Percentiles rank a stretch among this genome's conserved stretches.
These are phyloP conservation scores for Criorhina ranunculi DNA, from an alignment of 2,888 invertebrate genomes.

Conservation along the genomic window DNA sequence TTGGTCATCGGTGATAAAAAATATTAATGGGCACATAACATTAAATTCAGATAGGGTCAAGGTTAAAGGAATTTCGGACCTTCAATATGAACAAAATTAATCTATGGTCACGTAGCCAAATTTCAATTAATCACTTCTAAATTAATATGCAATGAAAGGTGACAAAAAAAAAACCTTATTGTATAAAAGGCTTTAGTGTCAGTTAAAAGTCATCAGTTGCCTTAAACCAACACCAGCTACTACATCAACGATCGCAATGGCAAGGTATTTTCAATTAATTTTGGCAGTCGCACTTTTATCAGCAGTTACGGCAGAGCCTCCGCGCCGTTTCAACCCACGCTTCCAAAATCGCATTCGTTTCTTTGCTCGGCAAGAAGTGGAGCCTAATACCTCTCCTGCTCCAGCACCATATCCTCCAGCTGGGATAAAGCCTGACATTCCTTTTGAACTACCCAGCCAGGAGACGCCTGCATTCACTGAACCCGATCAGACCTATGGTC, in stretches of 20 bases:
- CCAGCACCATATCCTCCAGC: slow-evolving; percentile 63
- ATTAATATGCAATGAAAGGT: slow-evolving; percentile 9
- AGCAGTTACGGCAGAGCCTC: slow-evolving; percentile 47
- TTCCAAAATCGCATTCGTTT: slow-evolving; percentile 61
- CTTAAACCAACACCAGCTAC: slow-evolving; percentile 14
- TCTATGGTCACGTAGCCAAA: slow-evolving; percentile 27
- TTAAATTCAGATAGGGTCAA: slow-evolving; percentile 45
- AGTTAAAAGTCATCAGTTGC: slow-evolving; percentile 50
- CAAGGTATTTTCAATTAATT: slow-evolving; percentile 28
- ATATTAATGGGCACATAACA: slow-evolving; percentile 15
- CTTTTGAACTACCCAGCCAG: slow-evolving; percentile 68
- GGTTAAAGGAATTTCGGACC: slow-evolving; percentile 52
- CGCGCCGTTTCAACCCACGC: slow-evolving; percentile 49
- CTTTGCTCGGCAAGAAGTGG: slow-evolving; percentile 58
- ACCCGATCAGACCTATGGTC: slow-evolving; percentile 58
- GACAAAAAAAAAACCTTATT: background rate
- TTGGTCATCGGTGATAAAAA: slow-evolving; percentile 33
- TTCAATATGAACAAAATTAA: slow-evolving; percentile 1
- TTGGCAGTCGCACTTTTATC: slow-evolving; percentile 41
- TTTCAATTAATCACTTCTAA: slow-evolving; percentile 3
- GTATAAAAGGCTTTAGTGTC: slow-evolving; percentile 46
- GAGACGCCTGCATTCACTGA: slow-evolving; percentile 47
- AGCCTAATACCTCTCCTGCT: slow-evolving; percentile 36
- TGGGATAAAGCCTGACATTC: slow-evolving; percentile 61
- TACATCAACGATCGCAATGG: slow-evolving; percentile 40